Conservation (phyloP, 2,113 vertebrate genomes). For the Camelus bactrianus region DNA sequence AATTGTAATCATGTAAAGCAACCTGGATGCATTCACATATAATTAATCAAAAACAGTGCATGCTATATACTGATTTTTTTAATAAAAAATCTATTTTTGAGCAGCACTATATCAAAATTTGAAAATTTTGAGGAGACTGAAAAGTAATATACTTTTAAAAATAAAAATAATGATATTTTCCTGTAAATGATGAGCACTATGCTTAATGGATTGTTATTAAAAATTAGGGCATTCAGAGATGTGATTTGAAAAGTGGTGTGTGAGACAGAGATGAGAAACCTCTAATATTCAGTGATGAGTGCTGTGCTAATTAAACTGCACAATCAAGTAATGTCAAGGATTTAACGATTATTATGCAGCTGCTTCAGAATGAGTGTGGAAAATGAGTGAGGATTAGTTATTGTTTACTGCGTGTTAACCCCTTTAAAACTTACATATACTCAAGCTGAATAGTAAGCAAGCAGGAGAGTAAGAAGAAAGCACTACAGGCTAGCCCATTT, state of each 20-base stretch:
- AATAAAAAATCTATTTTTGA: background rate
- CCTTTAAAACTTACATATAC: conserved; percentile 39
- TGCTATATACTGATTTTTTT: background rate
- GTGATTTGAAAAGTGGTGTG: conserved; percentile 53
- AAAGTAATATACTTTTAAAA: background rate
- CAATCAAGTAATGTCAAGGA: conserved; percentile 80
- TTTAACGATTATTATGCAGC: conserved; percentile 78
- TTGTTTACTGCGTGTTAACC: conserved; percentile 67
- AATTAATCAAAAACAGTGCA: conserved; percentile 19
- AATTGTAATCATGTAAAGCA: background rate
- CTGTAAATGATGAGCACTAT: background rate
- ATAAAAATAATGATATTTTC: conserved; percentile 60
- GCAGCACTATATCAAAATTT: background rate
- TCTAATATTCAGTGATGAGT: conserved; percentile 64
- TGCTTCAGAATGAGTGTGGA: conserved; percentile 58
- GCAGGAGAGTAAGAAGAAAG: background rate
- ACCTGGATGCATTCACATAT: background rate
- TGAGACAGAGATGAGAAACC: conserved; percentile 34
- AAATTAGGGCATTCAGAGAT: conserved; percentile 15
- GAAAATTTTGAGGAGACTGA: background rate
- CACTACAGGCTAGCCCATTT: background rate
- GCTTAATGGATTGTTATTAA: conserved; percentile 51
- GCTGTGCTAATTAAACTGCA: conserved; percentile 74
- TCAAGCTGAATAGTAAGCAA: background rate
- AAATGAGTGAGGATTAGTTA: conserved; percentile 67